phyloP scores from a whole-genome alignment of 2,113 vertebrate species.

The Acrocephalus arundinaceus region DNA sequence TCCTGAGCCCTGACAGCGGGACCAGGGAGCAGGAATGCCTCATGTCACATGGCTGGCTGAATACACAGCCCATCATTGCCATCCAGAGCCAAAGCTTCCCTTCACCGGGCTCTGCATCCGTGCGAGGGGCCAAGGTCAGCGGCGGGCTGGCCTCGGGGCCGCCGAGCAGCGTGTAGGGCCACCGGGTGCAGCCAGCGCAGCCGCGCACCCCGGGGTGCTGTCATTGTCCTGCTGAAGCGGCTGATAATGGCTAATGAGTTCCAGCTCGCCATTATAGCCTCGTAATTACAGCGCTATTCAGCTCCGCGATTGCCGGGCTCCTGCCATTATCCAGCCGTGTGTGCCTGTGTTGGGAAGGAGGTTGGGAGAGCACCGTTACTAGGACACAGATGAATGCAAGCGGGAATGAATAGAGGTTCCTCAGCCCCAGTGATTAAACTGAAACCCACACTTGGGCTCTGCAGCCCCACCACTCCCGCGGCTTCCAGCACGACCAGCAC shows the following conservation, averaged over 20 bases:
- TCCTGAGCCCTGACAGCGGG: not conserved
- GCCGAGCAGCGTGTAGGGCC: not conserved
- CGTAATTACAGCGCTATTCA: constrained; percentile 62
- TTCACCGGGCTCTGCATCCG: not conserved
- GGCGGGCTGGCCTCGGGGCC: not conserved
- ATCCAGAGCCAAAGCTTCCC: not conserved
- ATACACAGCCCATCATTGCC: not conserved
- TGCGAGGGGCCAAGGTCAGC: not conserved
- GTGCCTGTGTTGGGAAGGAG: constrained; percentile 2
- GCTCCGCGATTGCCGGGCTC: constrained; percentile 33
- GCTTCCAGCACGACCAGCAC: rapidly evolving
- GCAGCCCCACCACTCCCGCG: not conserved
- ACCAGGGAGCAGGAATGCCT: not conserved
- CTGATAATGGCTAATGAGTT: constrained; percentile 68
- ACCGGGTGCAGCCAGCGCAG: not conserved
- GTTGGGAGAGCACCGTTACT: constrained; percentile 30
- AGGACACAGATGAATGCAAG: constrained; percentile 52
- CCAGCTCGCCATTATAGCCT: constrained; percentile 45
- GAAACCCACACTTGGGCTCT: not conserved
- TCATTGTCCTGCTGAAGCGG: constrained; percentile 31
- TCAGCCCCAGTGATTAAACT: constrained; percentile 45
- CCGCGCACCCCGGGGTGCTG: constrained; percentile 35
- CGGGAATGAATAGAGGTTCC: constrained; percentile 45
- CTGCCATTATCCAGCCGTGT: constrained; percentile 58
- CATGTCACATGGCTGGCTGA: not conserved